These are phyloP conservation scores for Amblyornis subalaris DNA, from an alignment of 2,113 vertebrate genomes.

Conservation along the genomic window DNA sequence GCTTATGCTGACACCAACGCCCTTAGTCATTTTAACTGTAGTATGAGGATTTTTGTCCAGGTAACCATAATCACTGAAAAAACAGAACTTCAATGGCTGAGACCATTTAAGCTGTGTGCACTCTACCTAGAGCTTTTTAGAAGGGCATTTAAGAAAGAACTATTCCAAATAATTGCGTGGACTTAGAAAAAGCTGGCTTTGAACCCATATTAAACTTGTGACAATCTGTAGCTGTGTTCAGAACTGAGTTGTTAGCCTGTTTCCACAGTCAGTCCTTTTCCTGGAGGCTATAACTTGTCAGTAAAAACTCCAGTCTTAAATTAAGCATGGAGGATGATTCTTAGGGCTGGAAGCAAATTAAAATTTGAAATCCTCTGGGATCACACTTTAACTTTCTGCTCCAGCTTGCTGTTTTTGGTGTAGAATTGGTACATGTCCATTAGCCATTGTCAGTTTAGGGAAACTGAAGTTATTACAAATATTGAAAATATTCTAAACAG, in stretches of 20 bases:
- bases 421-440: not conserved
- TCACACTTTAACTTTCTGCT: not conserved
- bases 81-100: not conserved
- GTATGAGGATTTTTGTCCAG: not conserved
- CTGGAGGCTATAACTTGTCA: not conserved
- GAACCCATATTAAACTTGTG: not conserved
- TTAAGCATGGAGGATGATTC: not conserved
- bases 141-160: not conserved
- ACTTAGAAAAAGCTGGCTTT: not conserved
- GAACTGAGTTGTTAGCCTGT: not conserved
- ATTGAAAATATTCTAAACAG: not conserved
- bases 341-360: not conserved
- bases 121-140: not conserved
- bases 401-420: not conserved
- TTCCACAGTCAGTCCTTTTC: not conserved
- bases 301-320: not conserved
- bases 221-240: not conserved
- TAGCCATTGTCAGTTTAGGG: not conserved
- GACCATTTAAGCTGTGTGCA: not conserved
- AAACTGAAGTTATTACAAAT: not conserved
- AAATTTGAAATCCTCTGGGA: not conserved
- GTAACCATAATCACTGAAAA: not conserved
- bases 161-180: not conserved
- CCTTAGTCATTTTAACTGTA: not conserved
- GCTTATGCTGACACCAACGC: conserved; percentile 22